A percentile compares a stretch with the other conserved stretches of the same genome.
phyloP scores from a whole-genome alignment of 2,888 invertebrate species.

The Pseudoips prasinana region DNA sequence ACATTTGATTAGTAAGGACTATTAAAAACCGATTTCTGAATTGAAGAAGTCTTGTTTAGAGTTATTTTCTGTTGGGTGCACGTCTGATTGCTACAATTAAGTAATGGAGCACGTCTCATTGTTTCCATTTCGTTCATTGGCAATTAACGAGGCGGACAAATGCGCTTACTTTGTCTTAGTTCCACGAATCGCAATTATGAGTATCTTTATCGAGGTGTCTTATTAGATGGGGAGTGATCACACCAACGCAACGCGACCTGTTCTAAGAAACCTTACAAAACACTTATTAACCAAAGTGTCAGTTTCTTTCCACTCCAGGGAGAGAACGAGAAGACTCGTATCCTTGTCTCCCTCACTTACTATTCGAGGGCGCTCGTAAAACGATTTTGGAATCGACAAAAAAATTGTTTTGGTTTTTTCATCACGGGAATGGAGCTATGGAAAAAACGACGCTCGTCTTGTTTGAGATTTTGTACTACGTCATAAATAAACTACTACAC shows the following conservation, averaged over 20 bases:
- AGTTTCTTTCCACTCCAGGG: slow-evolving; percentile 53
- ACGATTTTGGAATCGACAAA: slow-evolving; percentile 67
- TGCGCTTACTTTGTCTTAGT: slow-evolving; percentile 39
- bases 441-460: slow-evolving; percentile 57
- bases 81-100: slow-evolving; percentile 8
- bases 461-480: slow-evolving; percentile 66
- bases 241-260: slow-evolving; percentile 45
- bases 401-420: slow-evolving; percentile 79
- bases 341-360: slow-evolving; percentile 59
- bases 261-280: slow-evolving; percentile 67
- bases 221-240: slow-evolving; percentile 47
- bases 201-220: slow-evolving; percentile 44
- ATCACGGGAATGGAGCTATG: slow-evolving; percentile 42
- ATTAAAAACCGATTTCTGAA: too few relatives aligned
- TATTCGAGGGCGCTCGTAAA: slow-evolving; percentile 76
- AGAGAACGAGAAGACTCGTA: slow-evolving; percentile 38
- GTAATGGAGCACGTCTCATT: slow-evolving; percentile 22
- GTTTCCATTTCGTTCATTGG: slow-evolving; percentile 20
- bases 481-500: slow-evolving; percentile 72
- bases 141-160: slow-evolving; percentile 30
- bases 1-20: too few relatives aligned
- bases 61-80: slow-evolving; percentile 11
- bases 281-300: slow-evolving; percentile 60
- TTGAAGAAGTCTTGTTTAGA: too few relatives aligned
- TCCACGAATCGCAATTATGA: slow-evolving; percentile 42